A percentile compares a stretch with the other conserved stretches of the same genome.
These are phyloP conservation scores for Meghimatium bilineatum DNA, from an alignment of 2,888 invertebrate genomes.

Conservation along the genomic window DNA sequence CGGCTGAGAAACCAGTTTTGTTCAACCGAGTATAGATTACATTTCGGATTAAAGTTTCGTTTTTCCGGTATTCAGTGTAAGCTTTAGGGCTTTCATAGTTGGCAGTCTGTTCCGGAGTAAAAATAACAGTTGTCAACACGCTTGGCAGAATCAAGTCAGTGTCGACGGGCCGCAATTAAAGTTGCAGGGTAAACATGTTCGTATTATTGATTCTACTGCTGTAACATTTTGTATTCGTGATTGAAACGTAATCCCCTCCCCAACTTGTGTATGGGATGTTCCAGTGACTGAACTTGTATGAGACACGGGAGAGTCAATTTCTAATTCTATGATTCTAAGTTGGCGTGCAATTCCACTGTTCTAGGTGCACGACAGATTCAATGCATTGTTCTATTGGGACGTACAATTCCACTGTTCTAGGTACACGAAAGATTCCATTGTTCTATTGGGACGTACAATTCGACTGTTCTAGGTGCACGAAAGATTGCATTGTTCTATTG, in stretches of 20 bases:
- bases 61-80: neutral
- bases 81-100: neutral
- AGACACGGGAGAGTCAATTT: too few species aligned
- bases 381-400: too few species aligned
- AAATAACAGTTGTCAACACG: neutral
- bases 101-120: neutral
- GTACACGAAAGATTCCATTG: too few species aligned
- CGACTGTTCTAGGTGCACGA: too few species aligned
- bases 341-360: too few species aligned
- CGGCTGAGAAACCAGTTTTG: neutral
- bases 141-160: neutral
- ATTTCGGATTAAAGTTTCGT: neutral
- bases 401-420: too few species aligned
- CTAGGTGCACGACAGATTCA: too few species aligned
- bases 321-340: too few species aligned
- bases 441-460: too few species aligned
- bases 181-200: neutral
- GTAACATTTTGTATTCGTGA: neutral
- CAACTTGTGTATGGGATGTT: neutral
- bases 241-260: neutral
- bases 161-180: neutral
- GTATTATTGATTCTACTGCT: neutral
- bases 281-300: neutral
- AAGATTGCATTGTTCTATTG: too few species aligned
- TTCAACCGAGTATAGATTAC: neutral